Evolutionary conservation across 2,888 invertebrate genomes (phyloP).

Genomic region (Eutolmus rufibarbis): DNA sequence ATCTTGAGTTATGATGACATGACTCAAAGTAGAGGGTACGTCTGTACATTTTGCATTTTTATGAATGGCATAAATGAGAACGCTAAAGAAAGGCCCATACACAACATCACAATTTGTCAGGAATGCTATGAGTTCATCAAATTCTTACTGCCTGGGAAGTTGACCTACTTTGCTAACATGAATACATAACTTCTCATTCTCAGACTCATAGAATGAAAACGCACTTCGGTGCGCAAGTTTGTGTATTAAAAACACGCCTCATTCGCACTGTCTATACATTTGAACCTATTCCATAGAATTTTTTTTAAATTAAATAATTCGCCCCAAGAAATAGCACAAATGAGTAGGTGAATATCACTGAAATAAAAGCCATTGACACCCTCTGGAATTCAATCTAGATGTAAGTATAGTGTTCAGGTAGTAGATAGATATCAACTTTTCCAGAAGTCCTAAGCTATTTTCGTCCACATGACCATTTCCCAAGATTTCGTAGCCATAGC

Average conservation of each 20-base stretch:
- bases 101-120: neutral
- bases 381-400: neutral
- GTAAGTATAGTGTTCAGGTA: neutral
- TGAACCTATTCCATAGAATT: neutral
- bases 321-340: slow-evolving; percentile 1
- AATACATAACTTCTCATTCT: neutral
- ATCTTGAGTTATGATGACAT: neutral
- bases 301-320: neutral
- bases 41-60: neutral
- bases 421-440: neutral
- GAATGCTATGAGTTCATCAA: neutral
- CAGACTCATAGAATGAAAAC: neutral
- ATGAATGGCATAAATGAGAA: neutral
- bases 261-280: neutral
- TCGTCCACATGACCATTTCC: neutral
- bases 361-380: neutral
- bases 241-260: neutral
- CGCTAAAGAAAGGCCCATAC: neutral
- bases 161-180: neutral
- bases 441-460: neutral
- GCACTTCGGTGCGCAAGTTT: neutral
- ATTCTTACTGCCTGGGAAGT: neutral
- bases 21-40: neutral
- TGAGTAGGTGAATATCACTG: neutral
- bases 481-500: neutral